A percentile compares a stretch with the other conserved stretches of the same genome.
Conservation (phyloP, 2,888 invertebrate genomes). For the Lepidocyrtinus sp. region DNA sequence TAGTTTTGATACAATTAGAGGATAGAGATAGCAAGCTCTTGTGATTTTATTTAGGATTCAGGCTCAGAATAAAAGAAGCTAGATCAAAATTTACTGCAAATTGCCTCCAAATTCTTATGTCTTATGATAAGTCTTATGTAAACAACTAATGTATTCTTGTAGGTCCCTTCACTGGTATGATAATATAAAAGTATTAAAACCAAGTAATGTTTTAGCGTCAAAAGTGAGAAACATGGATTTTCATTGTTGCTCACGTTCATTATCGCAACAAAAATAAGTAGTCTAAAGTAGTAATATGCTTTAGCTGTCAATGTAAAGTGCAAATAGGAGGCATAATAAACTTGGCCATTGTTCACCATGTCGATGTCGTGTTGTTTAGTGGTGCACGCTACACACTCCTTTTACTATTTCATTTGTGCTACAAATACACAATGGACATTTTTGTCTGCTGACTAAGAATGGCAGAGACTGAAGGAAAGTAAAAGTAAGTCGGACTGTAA, state of each 20-base stretch:
- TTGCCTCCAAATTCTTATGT: neutral
- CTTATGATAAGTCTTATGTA: neutral
- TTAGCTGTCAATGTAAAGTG: constrained; percentile 11
- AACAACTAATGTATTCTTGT: neutral
- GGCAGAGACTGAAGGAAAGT: constrained; percentile 24
- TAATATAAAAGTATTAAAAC: neutral
- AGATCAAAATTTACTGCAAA: too few species aligned
- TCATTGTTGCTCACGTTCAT: neutral
- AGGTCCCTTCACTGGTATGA: constrained; percentile 21
- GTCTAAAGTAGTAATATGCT: neutral
- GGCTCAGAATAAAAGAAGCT: too few species aligned
- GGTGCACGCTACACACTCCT: neutral
- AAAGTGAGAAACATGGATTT: neutral
- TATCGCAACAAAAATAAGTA: too few species aligned
- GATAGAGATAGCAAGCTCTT: too few species aligned
- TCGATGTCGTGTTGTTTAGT: constrained; percentile 18
- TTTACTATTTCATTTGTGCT: neutral
- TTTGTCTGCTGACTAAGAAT: constrained; percentile 33
- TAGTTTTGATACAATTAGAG: too few species aligned
- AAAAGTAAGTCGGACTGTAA: constrained; percentile 40
- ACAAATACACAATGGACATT: constrained; percentile 21
- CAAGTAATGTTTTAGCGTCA: neutral
- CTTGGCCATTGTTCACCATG: constrained; percentile 11
- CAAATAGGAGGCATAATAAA: neutral
- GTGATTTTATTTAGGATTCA: too few species aligned